Conservation (phyloP, 2,888 invertebrate species). For the Sturmia bella region DNA sequence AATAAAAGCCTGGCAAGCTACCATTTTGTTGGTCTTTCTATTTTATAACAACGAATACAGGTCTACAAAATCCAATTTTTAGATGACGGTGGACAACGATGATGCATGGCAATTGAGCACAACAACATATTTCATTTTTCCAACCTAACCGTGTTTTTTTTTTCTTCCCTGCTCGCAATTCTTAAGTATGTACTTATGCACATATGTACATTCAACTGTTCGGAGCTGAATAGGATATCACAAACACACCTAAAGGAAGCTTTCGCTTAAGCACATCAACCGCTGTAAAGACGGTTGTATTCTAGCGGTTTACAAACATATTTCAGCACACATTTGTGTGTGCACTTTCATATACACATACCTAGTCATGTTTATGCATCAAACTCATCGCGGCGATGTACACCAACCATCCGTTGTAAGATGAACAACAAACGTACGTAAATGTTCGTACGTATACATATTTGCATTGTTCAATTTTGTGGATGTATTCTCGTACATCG, state of each 20-base stretch:
- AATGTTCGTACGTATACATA: not conserved
- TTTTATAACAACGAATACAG: slow-evolving; percentile 23
- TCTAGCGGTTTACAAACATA: slow-evolving; percentile 40
- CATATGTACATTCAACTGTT: not conserved
- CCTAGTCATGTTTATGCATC: too few relatives aligned
- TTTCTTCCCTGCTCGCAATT: not conserved
- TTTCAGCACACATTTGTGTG: slow-evolving; percentile 6
- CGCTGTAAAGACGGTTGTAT: slow-evolving; percentile 60
- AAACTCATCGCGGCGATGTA: slow-evolving; percentile 32
- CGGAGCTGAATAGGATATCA: not conserved
- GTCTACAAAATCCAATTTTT: slow-evolving; percentile 9
- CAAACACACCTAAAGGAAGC: slow-evolving; percentile 1
- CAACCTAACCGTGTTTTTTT: slow-evolving; percentile 1
- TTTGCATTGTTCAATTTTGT: not conserved
- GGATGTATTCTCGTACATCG: slow-evolving; percentile 16
- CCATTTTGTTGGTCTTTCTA: slow-evolving; percentile 39
- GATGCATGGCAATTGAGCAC: slow-evolving; percentile 53
- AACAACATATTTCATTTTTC: slow-evolving; percentile 46
- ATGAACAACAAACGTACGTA: slow-evolving; percentile 23
- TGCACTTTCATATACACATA: not conserved
- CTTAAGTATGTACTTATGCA: slow-evolving; percentile 45
- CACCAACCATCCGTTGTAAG: slow-evolving; percentile 33
- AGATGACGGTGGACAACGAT: slow-evolving; percentile 67
- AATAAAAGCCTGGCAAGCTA: slow-evolving; percentile 26
- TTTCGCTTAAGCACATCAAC: slow-evolving; percentile 44